phyloP scores from a whole-genome alignment of 1,140 invertebrate species.

The Neoseiulus cucumeris region DNA sequence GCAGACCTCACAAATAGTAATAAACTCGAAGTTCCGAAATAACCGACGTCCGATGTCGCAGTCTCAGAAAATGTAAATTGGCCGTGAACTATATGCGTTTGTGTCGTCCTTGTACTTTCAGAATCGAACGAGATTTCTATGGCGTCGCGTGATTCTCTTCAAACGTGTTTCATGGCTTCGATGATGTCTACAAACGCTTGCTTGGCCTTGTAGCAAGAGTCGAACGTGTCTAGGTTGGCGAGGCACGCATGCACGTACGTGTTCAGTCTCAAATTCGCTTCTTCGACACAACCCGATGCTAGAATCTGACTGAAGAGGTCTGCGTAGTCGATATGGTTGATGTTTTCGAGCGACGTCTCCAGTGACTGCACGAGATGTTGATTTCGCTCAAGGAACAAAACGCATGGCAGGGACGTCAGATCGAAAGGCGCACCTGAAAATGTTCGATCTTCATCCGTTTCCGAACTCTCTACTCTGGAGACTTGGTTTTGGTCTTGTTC shows the following conservation, averaged over 20 bases:
- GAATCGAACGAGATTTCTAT: no score
- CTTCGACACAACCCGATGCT: not conserved
- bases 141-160: no score
- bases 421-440: conserved; percentile 28
- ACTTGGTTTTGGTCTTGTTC: no score
- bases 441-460: conserved; percentile 19
- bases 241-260: not conserved
- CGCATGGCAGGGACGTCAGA: conserved; percentile 55
- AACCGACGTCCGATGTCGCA: no score
- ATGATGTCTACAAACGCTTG: not conserved
- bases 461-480: no score
- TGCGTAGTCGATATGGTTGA: not conserved
- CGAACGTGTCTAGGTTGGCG: not conserved
- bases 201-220: not conserved
- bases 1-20: no score
- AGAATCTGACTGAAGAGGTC: conserved; percentile 1
- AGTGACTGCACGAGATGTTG: conserved; percentile 37
- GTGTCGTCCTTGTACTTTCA: no score
- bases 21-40: no score
- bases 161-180: conserved; percentile 17
- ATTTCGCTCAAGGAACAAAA: conserved; percentile 55
- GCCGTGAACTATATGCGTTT: no score
- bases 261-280: not conserved
- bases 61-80: no score
- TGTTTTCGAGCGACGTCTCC: not conserved